These are phyloP conservation scores for Sebastes hubbsi DNA, from an alignment of 2,797 vertebrate genomes.

Conservation along the genomic window DNA sequence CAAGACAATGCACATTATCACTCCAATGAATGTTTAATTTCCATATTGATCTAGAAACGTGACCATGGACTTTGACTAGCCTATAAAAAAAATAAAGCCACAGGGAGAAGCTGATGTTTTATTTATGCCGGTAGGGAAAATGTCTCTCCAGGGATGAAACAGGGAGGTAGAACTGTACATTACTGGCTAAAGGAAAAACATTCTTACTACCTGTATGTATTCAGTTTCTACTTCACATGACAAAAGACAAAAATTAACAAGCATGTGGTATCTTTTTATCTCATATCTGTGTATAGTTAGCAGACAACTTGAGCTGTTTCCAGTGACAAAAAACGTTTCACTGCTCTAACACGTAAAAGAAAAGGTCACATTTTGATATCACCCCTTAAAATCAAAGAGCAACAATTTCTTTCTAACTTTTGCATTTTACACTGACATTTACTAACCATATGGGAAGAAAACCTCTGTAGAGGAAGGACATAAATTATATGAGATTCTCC, in stretches of 20 bases:
- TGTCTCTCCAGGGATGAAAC: neutral
- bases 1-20: neutral
- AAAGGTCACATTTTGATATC: constrained; percentile 35
- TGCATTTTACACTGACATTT: constrained; percentile 43
- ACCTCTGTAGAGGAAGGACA: neutral
- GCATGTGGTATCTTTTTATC: neutral
- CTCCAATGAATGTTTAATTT: neutral
- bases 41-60: constrained; percentile 1
- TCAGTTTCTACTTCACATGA: neutral
- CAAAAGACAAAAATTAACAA: neutral
- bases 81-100: neutral
- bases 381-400: constrained; percentile 30
- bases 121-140: neutral
- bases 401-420: neutral
- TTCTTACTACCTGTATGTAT: neutral
- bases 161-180: neutral
- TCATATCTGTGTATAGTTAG: neutral
- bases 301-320: constrained; percentile 3
- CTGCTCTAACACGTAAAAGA: neutral
- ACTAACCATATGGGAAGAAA: neutral
- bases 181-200: neutral
- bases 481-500: neutral
- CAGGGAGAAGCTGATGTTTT: neutral
- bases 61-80: neutral
- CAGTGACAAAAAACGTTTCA: neutral